These are phyloP conservation scores for Druon quercuslanigerum DNA, from an alignment of 1,140 invertebrate species.

Conservation along the genomic window DNA sequence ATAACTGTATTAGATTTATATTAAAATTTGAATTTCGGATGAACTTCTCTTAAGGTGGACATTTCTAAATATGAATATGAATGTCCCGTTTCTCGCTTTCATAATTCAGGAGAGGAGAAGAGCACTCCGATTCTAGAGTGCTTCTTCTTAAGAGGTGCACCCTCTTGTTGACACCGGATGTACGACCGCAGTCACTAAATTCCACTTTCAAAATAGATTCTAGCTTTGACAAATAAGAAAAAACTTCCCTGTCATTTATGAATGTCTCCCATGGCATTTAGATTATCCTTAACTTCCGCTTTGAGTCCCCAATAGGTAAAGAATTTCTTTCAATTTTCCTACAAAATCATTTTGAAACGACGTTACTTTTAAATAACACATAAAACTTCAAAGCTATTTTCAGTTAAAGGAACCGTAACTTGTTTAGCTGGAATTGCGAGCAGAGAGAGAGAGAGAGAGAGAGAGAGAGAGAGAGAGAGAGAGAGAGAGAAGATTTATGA, in stretches of 20 bases:
- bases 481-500: constrained; percentile 11
- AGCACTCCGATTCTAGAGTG: not conserved
- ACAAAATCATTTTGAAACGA: no score
- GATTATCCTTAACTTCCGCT: no score
- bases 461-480: constrained; percentile 28
- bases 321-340: no score
- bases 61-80: not conserved
- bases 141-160: constrained; percentile 1
- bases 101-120: constrained; percentile 3
- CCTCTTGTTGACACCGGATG: constrained; percentile 27
- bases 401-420: not conserved
- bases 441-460: constrained; percentile 31
- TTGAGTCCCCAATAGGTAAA: no score
- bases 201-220: constrained; percentile 18
- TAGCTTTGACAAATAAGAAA: not conserved
- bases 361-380: not conserved
- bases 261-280: not conserved
- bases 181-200: constrained; percentile 20
- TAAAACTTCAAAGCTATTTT: constrained; percentile 13
- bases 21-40: not conserved
- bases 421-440: constrained; percentile 7
- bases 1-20: not conserved
- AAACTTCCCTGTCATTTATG: not conserved
- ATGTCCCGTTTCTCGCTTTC: not conserved
- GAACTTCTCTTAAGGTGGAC: not conserved